Percentiles rank a stretch among this genome's conserved stretches.
Evolutionary conservation across 2,888 invertebrate genomes (phyloP).

Genomic region (Osmoderma eremita): DNA sequence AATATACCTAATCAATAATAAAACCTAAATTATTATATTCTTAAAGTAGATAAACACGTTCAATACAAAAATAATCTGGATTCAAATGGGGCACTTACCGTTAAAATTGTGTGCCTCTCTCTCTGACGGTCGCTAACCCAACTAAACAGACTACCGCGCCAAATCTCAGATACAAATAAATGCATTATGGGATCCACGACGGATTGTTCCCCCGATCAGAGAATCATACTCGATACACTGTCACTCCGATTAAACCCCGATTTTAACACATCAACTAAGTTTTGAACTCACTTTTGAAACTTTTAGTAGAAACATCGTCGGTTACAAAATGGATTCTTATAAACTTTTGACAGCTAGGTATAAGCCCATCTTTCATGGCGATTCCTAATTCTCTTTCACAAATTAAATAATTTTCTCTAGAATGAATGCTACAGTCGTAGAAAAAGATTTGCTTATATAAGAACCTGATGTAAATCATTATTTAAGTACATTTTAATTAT

Average conservation of each 20-base stretch:
- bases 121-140: too few species aligned
- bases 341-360: slow-evolving; percentile 21
- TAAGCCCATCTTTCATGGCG: slow-evolving; percentile 19
- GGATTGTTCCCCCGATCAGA: slow-evolving; percentile 31
- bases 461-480: too few species aligned
- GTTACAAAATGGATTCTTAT: slow-evolving; percentile 40
- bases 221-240: slow-evolving; percentile 30
- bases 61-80: too few species aligned
- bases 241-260: slow-evolving; percentile 9
- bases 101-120: too few species aligned
- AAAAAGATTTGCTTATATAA: too few species aligned
- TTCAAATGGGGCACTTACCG: too few species aligned
- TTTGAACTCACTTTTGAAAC: slow-evolving; percentile 41
- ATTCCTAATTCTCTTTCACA: background rate
- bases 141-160: too few species aligned
- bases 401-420: background rate
- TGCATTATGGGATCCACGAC: slow-evolving; percentile 60
- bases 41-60: too few species aligned
- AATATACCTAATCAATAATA: too few species aligned
- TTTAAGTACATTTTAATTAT: too few species aligned
- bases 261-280: slow-evolving; percentile 31
- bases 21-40: too few species aligned
- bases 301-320: slow-evolving; percentile 38
- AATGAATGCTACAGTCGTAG: background rate
- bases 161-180: too few species aligned